Evolutionary conservation across 2,113 vertebrate species (phyloP).

Genomic region (Rafetus swinhoei): DNA sequence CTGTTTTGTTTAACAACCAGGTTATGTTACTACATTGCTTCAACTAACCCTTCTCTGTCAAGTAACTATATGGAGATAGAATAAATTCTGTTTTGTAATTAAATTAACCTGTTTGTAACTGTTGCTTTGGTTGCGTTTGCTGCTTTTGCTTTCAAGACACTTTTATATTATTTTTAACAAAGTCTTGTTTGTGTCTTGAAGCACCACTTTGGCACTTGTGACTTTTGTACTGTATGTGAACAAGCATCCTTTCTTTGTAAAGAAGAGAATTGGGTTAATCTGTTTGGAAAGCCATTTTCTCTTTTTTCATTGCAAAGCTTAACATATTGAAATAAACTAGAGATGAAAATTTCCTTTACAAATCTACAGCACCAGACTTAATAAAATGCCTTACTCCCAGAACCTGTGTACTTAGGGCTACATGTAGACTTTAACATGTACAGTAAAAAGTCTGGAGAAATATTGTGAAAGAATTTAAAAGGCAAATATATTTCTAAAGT

Average conservation of each 20-base stretch:
- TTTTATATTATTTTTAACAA: slow-evolving; percentile 79
- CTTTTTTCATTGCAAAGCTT: slow-evolving; percentile 70
- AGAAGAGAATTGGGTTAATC: slow-evolving; percentile 67
- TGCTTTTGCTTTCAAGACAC: slow-evolving; percentile 73
- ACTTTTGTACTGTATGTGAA: slow-evolving; percentile 79
- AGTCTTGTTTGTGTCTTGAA: slow-evolving; percentile 74
- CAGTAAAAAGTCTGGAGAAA: slow-evolving; percentile 65
- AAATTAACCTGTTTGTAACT: slow-evolving; percentile 78
- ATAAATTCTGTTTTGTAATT: slow-evolving; percentile 79
- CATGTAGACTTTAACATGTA: slow-evolving; percentile 69
- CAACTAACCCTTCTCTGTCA: slow-evolving; percentile 74
- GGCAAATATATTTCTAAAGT: slow-evolving; percentile 82
- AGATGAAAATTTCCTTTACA: slow-evolving; percentile 73
- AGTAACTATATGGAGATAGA: slow-evolving; percentile 70
- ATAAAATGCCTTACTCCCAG: slow-evolving; percentile 85
- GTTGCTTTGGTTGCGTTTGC: slow-evolving; percentile 76
- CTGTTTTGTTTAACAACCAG: slow-evolving; percentile 46
- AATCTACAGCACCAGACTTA: slow-evolving; percentile 83
- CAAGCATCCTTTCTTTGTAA: slow-evolving; percentile 67
- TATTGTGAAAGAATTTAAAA: slow-evolving; percentile 69
- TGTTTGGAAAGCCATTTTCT: slow-evolving; percentile 73
- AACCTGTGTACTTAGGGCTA: slow-evolving; percentile 76
- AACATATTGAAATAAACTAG: slow-evolving; percentile 72
- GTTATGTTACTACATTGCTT: slow-evolving; percentile 58
- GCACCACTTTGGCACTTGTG: slow-evolving; percentile 77